Base-by-base conservation (phyloP, 2,797 vertebrate genomes). In the Oryzias dopingdopingensis region DNA sequence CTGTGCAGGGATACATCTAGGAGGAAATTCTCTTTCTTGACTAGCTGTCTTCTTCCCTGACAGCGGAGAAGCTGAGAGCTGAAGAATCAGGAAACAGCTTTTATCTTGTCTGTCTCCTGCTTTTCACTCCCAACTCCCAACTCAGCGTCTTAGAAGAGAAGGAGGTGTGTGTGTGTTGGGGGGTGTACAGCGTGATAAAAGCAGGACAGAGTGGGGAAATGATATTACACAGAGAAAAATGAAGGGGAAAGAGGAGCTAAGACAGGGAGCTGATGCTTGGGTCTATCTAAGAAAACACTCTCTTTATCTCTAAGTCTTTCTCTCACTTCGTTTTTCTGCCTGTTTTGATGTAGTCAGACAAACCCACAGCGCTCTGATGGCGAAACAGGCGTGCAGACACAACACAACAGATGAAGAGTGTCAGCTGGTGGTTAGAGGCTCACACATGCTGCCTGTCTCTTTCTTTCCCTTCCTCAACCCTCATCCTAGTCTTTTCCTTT, bases 61-160 rank as follows among this genome's bases (percentile, higher is more conserved):
- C 88, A 89, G 88, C 82, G 68, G 74, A 81, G 81, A 75, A 80
- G 83, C 86, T 80, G 78, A 82, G 80, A 83, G 81, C 68, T 80
- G 83, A 74, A 76, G 83, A 90, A 87, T 82, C 85, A 86, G 87
- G 88, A 90, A 88, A 68, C 80, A 65, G 80, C 88, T 89, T 90
- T 90, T 85, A 90, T 90, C 88, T 90, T 77, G 81, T 88, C 85
- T 88, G 86, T 88, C 86, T 88, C 81, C 82, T 86, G 86, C 83
- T 83, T 87, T 85, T 88, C 87, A 82, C 83, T 88, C 87, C 81
- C 81, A 81, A 86, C 88, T 86, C 83, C 79, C 78, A 76, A 81
- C 82, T 83, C 76, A 56, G 77, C 83, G 80, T 88, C 78, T 78
- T 67, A 84, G 79, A 62, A 49, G 62, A 79, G 76, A 61, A 41